These are phyloP conservation scores for Stenodema calcarata DNA, from an alignment of 2,888 invertebrate species.

Conservation along the genomic window DNA sequence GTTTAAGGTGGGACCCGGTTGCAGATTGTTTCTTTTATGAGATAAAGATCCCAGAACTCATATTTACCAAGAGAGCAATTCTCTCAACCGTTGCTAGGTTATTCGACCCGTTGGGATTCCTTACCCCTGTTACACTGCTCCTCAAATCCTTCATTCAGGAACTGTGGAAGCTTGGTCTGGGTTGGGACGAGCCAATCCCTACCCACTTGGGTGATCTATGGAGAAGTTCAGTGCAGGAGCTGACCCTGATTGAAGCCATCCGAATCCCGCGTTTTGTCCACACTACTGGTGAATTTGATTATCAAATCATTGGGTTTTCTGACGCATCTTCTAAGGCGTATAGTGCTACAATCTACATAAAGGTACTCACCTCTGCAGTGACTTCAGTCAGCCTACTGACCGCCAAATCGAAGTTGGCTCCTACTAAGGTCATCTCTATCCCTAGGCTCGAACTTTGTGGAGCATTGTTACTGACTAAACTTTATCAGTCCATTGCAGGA, in stretches of 20 bases:
- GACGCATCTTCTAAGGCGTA: constrained; percentile 7
- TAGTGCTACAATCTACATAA: neutral
- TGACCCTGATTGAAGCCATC: too few species aligned
- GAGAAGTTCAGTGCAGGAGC: too few species aligned
- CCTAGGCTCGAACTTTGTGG: neutral
- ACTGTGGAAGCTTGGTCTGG: neutral
- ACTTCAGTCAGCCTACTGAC: neutral
- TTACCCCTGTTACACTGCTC: too few species aligned
- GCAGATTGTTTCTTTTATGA: neutral
- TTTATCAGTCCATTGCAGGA: neutral
- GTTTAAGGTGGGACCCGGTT: neutral
- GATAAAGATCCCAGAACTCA: neutral
- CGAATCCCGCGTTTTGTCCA: too few species aligned
- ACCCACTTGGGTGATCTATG: too few species aligned
- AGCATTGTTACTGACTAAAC: neutral
- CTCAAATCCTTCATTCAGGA: neutral
- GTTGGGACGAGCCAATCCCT: neutral
- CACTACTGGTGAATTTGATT: too few species aligned
- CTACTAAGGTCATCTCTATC: neutral
- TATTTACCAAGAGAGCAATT: neutral
- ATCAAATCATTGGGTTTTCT: neutral
- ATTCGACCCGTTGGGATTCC: too few species aligned
- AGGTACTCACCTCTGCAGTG: neutral
- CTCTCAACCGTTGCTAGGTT: neutral
- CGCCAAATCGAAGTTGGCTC: neutral